Evolutionary conservation across 2,113 vertebrate genomes (phyloP), one percentile per base, ranked within the genome.

Genomic region (Sterna hirundo): DNA sequence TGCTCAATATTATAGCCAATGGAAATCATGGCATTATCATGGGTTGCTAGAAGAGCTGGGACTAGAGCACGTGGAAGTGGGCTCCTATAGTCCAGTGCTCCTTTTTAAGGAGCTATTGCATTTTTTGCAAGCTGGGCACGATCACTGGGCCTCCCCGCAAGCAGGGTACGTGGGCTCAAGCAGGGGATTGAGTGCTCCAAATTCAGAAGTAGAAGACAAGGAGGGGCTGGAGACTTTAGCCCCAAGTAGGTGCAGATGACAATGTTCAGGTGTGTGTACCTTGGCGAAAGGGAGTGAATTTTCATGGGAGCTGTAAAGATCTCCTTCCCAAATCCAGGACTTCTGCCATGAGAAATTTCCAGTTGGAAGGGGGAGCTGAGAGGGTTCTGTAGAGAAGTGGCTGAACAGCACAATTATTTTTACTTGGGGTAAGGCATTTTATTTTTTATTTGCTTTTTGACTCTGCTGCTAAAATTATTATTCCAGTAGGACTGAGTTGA

Each of bases 401-500:
- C 62, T 72, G 94, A 90, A 46, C 84, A 80, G 47, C 68, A 62
- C 42, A 21, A 10, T 27, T 54, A 26, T 40, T 94, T 91, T 83
- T 29, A 25, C 42, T 66, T 3, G 23, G 76, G 83, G 17, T 40
- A n/a, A 88, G 42, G 38, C 87, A 26, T 86, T 83, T 90, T 55
- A 22, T 51, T 88, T 93, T 62, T 68, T 90, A 25, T 57, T 95
- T 60, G 46, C 38, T 77, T 92, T 95, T 90, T 78, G 78, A 78
- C 55, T 90, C 79, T 78, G 79, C 79, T 95, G 62, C 78, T 90
- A 32, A 80, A 96, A 92, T 88, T 62, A 58, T 70, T 81, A 86
- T 74, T 93, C 64, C 85, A 64, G 83, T 52, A 15, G 71, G 92
- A 8, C 71, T 11, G 71, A 90, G 68, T 42, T 78, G 90, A 93